These are phyloP conservation scores for Drosophila watanabei DNA, from an alignment of 1,140 invertebrate species.

Conservation along the genomic window DNA sequence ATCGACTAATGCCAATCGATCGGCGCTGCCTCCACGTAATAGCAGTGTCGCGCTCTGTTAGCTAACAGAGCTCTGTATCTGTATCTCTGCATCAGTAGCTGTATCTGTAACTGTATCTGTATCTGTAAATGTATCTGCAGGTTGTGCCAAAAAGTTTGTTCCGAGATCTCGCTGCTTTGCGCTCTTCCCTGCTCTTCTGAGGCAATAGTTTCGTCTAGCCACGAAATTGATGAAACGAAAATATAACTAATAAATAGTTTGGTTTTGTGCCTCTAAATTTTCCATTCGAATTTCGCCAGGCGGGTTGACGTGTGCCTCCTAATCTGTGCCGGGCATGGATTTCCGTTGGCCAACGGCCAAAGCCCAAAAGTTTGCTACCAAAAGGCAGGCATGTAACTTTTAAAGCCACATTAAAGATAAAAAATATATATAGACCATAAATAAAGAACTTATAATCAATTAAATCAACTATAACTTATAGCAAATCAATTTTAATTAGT, in stretches of 20 bases:
- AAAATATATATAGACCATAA: background rate
- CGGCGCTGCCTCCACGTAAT: slow-evolving; percentile 26
- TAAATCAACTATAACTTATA: too few species aligned
- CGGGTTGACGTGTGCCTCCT: background rate
- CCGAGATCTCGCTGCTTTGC: background rate
- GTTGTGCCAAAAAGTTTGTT: background rate
- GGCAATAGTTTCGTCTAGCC: background rate
- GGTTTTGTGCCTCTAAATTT: background rate
- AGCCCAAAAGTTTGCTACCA: slow-evolving; percentile 6
- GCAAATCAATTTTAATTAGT: too few species aligned
- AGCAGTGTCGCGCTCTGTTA: slow-evolving; percentile 16
- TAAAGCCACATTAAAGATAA: background rate
- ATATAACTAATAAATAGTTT: background rate
- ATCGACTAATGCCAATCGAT: slow-evolving; percentile 37
- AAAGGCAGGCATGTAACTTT: background rate
- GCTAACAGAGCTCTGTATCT: slow-evolving; percentile 13
- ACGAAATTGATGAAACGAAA: background rate
- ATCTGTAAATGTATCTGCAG: background rate
- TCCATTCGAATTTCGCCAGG: background rate
- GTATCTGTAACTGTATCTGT: background rate
- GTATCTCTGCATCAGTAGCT: background rate
- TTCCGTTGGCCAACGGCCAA: background rate
- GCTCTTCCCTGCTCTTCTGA: background rate
- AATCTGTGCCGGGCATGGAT: background rate
- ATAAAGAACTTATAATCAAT: too few species aligned